Percentiles rank a stretch among this genome's conserved stretches.
These are phyloP conservation scores for Andrena flavipes DNA, from an alignment of 2,888 invertebrate genomes.

Conservation along the genomic window DNA sequence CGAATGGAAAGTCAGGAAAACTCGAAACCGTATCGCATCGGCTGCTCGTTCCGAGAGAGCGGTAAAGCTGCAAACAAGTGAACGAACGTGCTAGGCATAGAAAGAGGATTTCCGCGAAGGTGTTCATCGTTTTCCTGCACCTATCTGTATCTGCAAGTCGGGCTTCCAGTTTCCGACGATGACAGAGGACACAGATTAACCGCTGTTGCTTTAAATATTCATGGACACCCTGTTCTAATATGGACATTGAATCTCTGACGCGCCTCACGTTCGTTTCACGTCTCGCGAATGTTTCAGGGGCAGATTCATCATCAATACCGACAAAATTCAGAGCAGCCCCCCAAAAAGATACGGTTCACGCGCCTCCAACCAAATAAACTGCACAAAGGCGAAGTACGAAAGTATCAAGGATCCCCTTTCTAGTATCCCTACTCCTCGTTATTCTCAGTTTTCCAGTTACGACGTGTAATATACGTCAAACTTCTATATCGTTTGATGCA, in stretches of 20 bases:
- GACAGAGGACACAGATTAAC: conserved; percentile 19
- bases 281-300: too few relatives aligned
- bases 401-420: too few relatives aligned
- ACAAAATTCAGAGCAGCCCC: too few relatives aligned
- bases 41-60: conserved; percentile 59
- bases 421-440: too few relatives aligned
- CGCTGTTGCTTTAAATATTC: conserved; percentile 44
- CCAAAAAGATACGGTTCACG: too few relatives aligned
- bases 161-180: not conserved
- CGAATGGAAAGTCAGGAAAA: conserved; percentile 46
- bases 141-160: conserved; percentile 16
- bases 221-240: conserved; percentile 27
- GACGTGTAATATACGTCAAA: too few relatives aligned
- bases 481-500: too few relatives aligned
- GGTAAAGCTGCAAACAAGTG: conserved; percentile 72
- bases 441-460: too few relatives aligned
- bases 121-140: conserved; percentile 54
- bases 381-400: too few relatives aligned
- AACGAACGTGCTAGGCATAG: conserved; percentile 70
- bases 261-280: not conserved
- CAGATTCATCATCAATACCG: too few relatives aligned
- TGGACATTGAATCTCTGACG: not conserved
- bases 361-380: too few relatives aligned
- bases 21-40: conserved; percentile 59
- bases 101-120: conserved; percentile 43